Evolutionary conservation across 2,797 vertebrate species (phyloP).

Genomic region (Hippopotamyrus pictus): DNA sequence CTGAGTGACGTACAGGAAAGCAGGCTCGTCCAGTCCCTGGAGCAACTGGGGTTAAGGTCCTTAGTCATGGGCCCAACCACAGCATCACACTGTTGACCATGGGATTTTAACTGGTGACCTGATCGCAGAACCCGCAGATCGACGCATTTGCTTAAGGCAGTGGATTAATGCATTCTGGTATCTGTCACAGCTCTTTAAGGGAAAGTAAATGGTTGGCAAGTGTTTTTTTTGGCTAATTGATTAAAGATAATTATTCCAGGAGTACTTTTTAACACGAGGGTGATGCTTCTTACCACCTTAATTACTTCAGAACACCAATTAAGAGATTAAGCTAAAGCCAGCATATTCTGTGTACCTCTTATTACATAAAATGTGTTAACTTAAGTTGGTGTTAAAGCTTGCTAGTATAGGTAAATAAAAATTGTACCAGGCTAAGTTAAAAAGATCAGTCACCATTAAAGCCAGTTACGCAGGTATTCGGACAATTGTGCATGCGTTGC

Average conservation of each 20-base stretch:
- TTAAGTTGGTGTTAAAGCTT: neutral
- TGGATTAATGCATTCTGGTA: neutral
- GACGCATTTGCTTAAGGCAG: neutral
- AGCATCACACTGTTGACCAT: neutral
- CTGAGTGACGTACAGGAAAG: neutral
- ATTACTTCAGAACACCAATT: neutral
- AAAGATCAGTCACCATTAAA: neutral
- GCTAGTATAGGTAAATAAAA: neutral
- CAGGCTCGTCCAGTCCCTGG: neutral
- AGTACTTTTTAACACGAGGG: neutral
- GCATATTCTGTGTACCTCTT: neutral
- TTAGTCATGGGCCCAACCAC: neutral
- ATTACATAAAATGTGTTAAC: neutral
- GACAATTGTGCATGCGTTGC: neutral
- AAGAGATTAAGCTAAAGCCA: neutral
- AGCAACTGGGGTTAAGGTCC: neutral
- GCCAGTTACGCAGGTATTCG: neutral
- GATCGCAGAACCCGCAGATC: neutral
- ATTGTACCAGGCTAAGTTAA: neutral
- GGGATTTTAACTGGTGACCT: neutral
- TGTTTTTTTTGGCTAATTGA: neutral
- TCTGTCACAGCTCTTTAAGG: neutral
- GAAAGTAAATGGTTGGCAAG: neutral
- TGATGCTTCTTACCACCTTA: neutral
- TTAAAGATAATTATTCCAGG: neutral